Evolutionary conservation across 2,888 invertebrate species (phyloP).

Genomic region (Metallyticus violacea): DNA sequence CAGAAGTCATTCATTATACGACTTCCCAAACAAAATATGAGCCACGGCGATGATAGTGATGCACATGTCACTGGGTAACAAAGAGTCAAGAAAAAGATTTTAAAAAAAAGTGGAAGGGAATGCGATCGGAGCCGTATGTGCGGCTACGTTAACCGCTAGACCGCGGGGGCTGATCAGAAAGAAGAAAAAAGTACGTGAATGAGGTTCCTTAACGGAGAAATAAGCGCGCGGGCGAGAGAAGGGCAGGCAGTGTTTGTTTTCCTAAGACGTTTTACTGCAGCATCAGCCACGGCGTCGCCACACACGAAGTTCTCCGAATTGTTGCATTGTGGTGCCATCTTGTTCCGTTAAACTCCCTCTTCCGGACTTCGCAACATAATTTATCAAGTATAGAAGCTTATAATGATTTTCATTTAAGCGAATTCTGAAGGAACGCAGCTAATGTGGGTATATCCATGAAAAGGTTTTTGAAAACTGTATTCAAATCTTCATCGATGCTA

Average conservation of each 20-base stretch:
- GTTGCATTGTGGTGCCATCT: not conserved
- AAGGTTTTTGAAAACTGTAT: no score
- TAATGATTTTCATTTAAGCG: no score
- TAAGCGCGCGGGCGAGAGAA: not conserved
- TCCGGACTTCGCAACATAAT: not conserved
- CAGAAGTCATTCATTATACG: no score
- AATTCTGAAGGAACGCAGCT: no score
- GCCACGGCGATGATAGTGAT: no score
- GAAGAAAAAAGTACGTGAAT: not conserved
- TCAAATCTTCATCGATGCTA: no score
- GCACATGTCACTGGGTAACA: no score
- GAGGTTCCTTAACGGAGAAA: not conserved
- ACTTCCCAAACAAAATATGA: no score
- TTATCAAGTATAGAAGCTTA: no score
- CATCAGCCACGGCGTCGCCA: not conserved
- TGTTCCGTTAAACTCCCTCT: not conserved
- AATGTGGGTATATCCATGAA: no score
- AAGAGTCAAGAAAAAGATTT: no score
- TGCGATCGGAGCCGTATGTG: not conserved
- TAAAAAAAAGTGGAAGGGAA: not conserved
- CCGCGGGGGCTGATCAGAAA: not conserved
- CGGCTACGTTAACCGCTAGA: not conserved
- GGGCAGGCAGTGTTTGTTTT: not conserved
- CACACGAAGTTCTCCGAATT: slow-evolving; percentile 12
- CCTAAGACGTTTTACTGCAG: slow-evolving; percentile 9